Evolutionary conservation across 2,113 vertebrate genomes (phyloP).

Genomic region (Aythya baeri): DNA sequence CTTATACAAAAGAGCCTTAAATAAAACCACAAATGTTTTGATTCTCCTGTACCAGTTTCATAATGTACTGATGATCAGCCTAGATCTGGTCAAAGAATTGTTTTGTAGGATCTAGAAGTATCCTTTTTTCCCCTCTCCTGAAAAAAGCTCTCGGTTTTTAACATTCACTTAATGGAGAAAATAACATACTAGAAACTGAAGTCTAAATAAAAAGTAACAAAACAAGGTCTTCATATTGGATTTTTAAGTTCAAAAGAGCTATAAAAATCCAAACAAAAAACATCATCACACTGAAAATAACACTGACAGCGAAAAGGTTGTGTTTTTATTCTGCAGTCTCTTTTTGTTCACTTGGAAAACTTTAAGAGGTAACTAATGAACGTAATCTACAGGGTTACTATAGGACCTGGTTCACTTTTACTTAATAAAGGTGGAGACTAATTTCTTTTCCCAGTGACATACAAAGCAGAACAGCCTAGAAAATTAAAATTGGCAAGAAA

Average conservation of each 20-base stretch:
- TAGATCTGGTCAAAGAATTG: background rate
- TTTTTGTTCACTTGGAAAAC: background rate
- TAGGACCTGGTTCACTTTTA: background rate
- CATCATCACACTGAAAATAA: background rate
- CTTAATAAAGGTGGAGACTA: background rate
- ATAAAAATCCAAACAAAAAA: background rate
- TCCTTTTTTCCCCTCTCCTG: background rate
- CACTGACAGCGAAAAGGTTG: background rate
- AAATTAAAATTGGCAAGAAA: background rate
- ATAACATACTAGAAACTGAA: background rate
- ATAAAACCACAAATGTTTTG: background rate
- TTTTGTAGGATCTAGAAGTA: background rate
- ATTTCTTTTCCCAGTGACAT: background rate
- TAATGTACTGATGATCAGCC: background rate
- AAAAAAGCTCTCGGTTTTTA: background rate
- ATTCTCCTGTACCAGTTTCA: background rate
- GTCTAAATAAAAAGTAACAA: background rate
- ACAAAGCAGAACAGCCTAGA: background rate
- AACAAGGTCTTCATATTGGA: background rate
- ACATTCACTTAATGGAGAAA: background rate
- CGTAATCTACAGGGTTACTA: background rate
- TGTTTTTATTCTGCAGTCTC: background rate
- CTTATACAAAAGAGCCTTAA: constrained; percentile 56
- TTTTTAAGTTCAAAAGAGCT: background rate
- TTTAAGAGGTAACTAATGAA: background rate